phyloP scores from a whole-genome alignment of 2,797 vertebrate genomes.

The Bucorvus abyssinicus region DNA sequence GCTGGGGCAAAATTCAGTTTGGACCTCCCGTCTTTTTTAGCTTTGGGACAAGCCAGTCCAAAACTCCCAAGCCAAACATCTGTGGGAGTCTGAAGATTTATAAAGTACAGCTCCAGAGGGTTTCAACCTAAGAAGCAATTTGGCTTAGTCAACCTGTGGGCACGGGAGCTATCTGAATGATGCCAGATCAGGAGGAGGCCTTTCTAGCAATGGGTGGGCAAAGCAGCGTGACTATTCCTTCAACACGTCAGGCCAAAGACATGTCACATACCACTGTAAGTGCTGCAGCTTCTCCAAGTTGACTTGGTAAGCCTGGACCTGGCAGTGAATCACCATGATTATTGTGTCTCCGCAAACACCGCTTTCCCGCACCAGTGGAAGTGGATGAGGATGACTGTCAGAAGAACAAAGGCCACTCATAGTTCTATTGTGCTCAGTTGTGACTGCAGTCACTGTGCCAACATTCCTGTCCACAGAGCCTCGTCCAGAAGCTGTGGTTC shows the following conservation, averaged over 20 bases:
- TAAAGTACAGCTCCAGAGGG: not conserved
- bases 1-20: not conserved
- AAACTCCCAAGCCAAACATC: not conserved
- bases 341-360: not conserved
- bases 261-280: not conserved
- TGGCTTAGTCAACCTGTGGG: not conserved
- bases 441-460: not conserved
- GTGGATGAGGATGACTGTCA: not conserved
- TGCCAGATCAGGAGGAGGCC: not conserved
- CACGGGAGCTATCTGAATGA: not conserved
- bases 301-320: not conserved
- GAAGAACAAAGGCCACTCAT: not conserved
- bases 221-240: not conserved
- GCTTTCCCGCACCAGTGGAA: not conserved
- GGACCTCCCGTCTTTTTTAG: not conserved
- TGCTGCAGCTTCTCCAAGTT: not conserved
- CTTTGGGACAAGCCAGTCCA: not conserved
- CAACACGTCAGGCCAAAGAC: not conserved
- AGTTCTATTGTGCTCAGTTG: not conserved
- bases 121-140: not conserved
- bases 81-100: not conserved
- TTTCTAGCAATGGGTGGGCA: not conserved
- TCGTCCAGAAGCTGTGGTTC: not conserved
- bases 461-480: accelerated
- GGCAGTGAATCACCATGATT: not conserved